Base-by-base conservation (phyloP, 2,888 invertebrate species). In the Rhagophthalmus giganteus region DNA sequence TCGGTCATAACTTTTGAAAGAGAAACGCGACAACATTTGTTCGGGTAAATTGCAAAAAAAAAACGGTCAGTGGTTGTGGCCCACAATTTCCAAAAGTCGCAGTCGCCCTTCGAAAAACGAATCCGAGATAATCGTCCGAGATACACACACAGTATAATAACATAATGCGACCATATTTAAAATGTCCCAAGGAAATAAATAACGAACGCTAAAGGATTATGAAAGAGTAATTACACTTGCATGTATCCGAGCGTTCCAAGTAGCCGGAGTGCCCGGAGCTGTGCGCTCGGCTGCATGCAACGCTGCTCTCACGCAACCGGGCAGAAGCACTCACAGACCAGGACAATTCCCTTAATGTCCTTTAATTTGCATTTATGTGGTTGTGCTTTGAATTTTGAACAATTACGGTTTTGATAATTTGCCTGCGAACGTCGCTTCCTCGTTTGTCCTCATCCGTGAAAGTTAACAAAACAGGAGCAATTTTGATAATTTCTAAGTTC, bases 211-310 rank as follows among this genome's bases (percentile, higher is more conserved):
- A 65, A 64, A 63, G 63, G 61, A 61, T 64, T 65, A 61, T 62
- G 60, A 63, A 63, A 62, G 59, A 59, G 64, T 64, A 65, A 67
- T 66, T 68, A 64, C 62, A 53, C 60, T 65, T 63, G 67, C 68
- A 67, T 68, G 66, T 56, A 60, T 55, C 49, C 24, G 59, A 59
- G 60, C 62, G 65, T 68, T 69, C 65, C 68, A 69, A 68, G 69
- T 69, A 70, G 69, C 68, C 60, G 60, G 48, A 58, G 45, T 48
- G 67, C 68, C 69, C 55, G 60, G 55, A 59, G 63, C 61, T 50
- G 51, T 44, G 40, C 47, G 48, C 50, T 55, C 55, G 45, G 44
- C 51, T 44, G 51, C 60, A 61, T 59, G 59, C 59, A 55, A 62
- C 53, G 55, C 34, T 50, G 52, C 52, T 59, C 57, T 59, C 62